A percentile compares a stretch with the other conserved stretches of the same genome.
These are phyloP conservation scores for Forpus xanthops DNA, from an alignment of 2,797 vertebrate genomes.

Conservation along the genomic window DNA sequence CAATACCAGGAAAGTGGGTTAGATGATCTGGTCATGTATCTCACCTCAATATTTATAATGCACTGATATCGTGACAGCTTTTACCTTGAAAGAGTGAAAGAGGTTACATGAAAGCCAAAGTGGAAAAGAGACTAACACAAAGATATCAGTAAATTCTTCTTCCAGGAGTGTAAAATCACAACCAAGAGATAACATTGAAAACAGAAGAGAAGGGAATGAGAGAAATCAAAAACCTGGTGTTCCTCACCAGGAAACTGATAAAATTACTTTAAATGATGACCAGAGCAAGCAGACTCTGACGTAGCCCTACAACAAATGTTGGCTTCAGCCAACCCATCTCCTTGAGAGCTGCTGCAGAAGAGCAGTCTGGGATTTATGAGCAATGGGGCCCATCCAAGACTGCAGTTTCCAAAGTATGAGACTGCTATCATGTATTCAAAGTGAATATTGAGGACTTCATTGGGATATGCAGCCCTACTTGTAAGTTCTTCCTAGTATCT, in stretches of 20 bases:
- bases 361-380: not conserved
- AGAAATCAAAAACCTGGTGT: not conserved
- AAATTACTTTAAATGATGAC: not conserved
- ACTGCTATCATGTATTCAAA: not conserved
- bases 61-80: not conserved
- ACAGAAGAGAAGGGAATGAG: not conserved
- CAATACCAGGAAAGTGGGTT: not conserved
- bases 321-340: not conserved
- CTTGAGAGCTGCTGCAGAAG: not conserved
- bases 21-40: not conserved
- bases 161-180: not conserved
- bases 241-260: not conserved
- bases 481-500: not conserved
- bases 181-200: not conserved
- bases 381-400: not conserved
- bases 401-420: not conserved
- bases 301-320: not conserved
- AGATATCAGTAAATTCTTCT: not conserved
- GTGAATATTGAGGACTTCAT: not conserved
- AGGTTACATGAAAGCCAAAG: not conserved
- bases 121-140: not conserved
- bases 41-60: not conserved
- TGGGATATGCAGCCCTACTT: not conserved
- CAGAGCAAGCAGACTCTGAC: not conserved
- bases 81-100: not conserved